Conservation (phyloP, 2,113 vertebrate genomes). For the Aptenodytes patagonicus region DNA sequence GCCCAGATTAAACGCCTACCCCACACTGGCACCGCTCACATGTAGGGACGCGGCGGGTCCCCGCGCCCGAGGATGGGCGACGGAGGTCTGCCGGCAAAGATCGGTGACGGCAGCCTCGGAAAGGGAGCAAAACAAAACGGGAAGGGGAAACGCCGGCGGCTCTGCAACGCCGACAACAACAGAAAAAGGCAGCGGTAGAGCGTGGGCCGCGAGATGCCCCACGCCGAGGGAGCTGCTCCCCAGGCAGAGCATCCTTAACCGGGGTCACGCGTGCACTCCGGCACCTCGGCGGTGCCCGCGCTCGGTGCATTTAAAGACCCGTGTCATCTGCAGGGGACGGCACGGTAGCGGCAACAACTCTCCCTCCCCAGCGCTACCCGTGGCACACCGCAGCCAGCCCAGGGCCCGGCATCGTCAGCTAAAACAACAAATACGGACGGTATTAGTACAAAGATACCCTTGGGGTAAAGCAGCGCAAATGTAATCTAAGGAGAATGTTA, state of each 20-base stretch:
- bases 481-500: constrained; percentile 71
- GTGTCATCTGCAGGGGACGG: background rate
- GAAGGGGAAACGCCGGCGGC: background rate
- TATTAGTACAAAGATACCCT: constrained; percentile 74
- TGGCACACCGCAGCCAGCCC: background rate
- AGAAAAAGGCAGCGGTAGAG: too few species aligned
- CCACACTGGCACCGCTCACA: too few species aligned
- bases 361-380: background rate
- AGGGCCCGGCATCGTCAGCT: constrained; percentile 61
- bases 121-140: background rate
- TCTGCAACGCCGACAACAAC: fast-evolving
- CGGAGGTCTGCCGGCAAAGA: background rate
- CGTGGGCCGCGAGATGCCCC: fast-evolving
- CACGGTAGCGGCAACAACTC: background rate
- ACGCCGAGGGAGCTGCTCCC: background rate
- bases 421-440: constrained; percentile 64
- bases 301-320: background rate
- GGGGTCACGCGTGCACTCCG: too few species aligned
- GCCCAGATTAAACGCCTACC: too few species aligned
- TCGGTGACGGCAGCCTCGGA: background rate
- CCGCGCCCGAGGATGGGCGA: background rate
- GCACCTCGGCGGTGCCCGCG: background rate
- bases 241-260: fast-evolving
- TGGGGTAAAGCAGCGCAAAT: constrained; percentile 66
- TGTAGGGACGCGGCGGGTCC: background rate